phyloP scores from a whole-genome alignment of 2,113 vertebrate genomes.

The Rhea pennata region DNA sequence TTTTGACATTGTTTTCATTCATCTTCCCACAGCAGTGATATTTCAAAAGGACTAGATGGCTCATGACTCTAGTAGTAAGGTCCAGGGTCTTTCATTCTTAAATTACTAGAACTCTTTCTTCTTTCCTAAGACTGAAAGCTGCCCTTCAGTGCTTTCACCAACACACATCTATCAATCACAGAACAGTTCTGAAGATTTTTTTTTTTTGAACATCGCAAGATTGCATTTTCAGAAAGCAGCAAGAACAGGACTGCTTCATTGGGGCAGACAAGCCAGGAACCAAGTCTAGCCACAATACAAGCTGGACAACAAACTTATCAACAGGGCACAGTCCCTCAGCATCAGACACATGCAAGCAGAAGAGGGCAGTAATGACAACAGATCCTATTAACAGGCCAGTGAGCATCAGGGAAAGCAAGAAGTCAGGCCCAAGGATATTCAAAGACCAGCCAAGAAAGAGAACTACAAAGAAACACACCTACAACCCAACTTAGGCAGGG shows the following conservation, averaged over 20 bases:
- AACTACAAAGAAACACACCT: neutral
- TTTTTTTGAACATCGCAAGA: neutral
- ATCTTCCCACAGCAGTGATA: neutral
- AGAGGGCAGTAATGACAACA: neutral
- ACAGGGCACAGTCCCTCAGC: neutral
- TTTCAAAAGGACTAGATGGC: neutral
- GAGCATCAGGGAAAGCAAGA: neutral
- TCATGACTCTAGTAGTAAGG: neutral
- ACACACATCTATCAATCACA: neutral
- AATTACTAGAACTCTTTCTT: neutral
- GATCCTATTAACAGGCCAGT: neutral
- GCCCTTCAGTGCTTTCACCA: neutral
- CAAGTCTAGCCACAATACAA: neutral
- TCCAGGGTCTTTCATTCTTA: neutral
- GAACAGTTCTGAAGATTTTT: neutral
- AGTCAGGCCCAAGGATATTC: neutral
- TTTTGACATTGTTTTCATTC: neutral
- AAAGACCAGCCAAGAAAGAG: no score
- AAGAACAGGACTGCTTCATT: neutral
- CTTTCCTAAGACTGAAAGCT: neutral
- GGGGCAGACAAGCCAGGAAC: neutral
- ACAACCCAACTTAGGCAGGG: neutral
- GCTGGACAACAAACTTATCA: neutral
- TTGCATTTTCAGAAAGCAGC: neutral
- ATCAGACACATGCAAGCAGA: neutral